Evolutionary conservation across 2,888 invertebrate species (phyloP).

Genomic region (Drosophila tanythrix): DNA sequence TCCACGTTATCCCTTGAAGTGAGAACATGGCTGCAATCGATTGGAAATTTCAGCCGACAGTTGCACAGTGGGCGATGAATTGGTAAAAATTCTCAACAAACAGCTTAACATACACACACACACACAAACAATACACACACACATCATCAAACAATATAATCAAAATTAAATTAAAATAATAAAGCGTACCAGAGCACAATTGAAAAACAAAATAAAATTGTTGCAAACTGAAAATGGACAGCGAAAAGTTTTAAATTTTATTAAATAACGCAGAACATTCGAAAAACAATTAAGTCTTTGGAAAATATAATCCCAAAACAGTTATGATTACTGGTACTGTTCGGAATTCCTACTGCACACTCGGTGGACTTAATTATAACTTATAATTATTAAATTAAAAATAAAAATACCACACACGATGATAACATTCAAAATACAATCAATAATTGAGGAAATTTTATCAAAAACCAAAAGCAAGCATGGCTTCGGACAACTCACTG

Average conservation of each 20-base stretch:
- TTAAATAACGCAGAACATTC: not conserved
- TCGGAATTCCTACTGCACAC: too few relatives aligned
- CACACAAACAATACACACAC: not conserved
- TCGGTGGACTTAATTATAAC: too few relatives aligned
- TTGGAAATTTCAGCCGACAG: conserved; percentile 73
- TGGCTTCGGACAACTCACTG: not conserved
- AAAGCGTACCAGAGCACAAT: not conserved
- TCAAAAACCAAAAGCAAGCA: not conserved
- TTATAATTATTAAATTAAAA: not conserved
- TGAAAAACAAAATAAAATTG: too few relatives aligned
- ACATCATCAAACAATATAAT: conserved; percentile 13
- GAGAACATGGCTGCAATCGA: conserved; percentile 79
- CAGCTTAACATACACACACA: conserved; percentile 3
- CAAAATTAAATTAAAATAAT: conserved; percentile 22
- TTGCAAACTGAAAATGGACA: not conserved
- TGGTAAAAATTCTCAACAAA: conserved; percentile 25
- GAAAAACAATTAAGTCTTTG: not conserved
- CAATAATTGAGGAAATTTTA: not conserved
- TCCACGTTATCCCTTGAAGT: conserved; percentile 77
- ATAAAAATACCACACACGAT: not conserved
- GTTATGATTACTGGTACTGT: not conserved
- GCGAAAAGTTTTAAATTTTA: not conserved
- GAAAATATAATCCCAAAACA: not conserved
- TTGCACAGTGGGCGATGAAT: conserved; percentile 35
- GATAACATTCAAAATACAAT: not conserved